These are phyloP conservation scores for Piprites chloris DNA, from an alignment of 2,113 vertebrate species.

Conservation along the genomic window DNA sequence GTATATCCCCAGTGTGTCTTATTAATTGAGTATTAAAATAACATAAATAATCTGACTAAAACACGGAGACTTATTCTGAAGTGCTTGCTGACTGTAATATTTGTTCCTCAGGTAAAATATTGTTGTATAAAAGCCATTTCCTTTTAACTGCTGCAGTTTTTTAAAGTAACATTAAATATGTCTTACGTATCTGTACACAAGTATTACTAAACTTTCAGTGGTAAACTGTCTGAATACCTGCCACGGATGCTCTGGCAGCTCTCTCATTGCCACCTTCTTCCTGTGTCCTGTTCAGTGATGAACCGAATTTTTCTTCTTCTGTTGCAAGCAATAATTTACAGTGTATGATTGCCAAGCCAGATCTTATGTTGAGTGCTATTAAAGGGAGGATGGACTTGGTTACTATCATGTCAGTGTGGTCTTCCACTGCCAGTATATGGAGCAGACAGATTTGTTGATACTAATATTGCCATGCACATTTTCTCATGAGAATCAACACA, in stretches of 20 bases:
- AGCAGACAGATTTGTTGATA: background rate
- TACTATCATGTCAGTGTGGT: background rate
- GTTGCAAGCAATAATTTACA: background rate
- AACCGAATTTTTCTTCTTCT: background rate
- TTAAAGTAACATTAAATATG: background rate
- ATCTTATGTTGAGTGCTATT: background rate
- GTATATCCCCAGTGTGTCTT: background rate
- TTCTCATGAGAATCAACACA: background rate
- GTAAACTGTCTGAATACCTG: background rate
- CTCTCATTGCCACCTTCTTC: background rate
- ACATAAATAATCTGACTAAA: background rate
- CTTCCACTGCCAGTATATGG: background rate
- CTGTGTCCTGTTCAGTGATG: rapidly evolving
- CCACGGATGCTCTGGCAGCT: background rate
- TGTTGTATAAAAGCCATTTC: background rate
- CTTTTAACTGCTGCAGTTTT: background rate
- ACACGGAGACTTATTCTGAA: background rate
- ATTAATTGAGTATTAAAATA: background rate
- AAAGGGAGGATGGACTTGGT: background rate
- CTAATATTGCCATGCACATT: background rate
- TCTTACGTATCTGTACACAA: background rate
- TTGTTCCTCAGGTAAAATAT: background rate
- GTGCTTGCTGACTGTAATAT: background rate
- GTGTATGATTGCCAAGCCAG: background rate
- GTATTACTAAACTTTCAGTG: background rate